A percentile compares a stretch with the other conserved stretches of the same genome.
Evolutionary conservation across 2,797 vertebrate genomes (phyloP).

Genomic region (Lophius americanus): DNA sequence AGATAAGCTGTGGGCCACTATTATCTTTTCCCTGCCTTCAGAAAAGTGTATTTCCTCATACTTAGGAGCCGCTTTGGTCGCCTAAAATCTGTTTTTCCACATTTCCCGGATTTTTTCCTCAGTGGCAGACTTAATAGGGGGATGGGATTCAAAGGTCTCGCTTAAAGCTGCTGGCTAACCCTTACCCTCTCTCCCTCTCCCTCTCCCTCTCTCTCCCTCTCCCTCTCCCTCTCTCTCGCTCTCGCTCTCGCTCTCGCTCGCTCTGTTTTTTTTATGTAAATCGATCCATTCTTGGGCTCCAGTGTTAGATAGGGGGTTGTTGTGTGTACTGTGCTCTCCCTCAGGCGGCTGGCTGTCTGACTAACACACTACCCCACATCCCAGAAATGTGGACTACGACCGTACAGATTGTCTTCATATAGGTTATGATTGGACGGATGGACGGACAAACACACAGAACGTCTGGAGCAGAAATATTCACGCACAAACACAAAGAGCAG

Average conservation of each 20-base stretch:
- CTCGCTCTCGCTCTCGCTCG: constrained; percentile 4
- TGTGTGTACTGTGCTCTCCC: constrained; percentile 64
- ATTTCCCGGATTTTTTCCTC: constrained; percentile 61
- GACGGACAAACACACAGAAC: constrained; percentile 42
- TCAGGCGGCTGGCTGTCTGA: constrained; percentile 81
- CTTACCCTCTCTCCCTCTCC: constrained; percentile 34
- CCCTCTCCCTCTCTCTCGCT: constrained; percentile 58
- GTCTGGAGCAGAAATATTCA: constrained; percentile 22
- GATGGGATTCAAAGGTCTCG: constrained; percentile 63
- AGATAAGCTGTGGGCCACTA: constrained; percentile 65
- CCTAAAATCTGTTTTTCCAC: constrained; percentile 68
- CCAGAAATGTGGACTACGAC: constrained; percentile 56
- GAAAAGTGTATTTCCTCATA: constrained; percentile 72
- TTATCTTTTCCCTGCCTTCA: constrained; percentile 68
- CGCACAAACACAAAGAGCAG: constrained; percentile 35
- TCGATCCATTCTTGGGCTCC: constrained; percentile 75
- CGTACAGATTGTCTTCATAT: constrained; percentile 64
- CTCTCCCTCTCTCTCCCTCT: constrained; percentile 2
- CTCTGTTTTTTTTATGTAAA: constrained; percentile 68
- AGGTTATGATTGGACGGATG: constrained; percentile 66
- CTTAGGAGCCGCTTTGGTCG: constrained; percentile 57
- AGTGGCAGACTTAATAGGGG: constrained; percentile 65
- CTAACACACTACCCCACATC: constrained; percentile 73
- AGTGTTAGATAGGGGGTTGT: constrained; percentile 69
- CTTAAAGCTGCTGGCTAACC: constrained; percentile 66